phyloP scores from a whole-genome alignment of 2,888 invertebrate genomes.

The Epistrophe grossulariae region DNA sequence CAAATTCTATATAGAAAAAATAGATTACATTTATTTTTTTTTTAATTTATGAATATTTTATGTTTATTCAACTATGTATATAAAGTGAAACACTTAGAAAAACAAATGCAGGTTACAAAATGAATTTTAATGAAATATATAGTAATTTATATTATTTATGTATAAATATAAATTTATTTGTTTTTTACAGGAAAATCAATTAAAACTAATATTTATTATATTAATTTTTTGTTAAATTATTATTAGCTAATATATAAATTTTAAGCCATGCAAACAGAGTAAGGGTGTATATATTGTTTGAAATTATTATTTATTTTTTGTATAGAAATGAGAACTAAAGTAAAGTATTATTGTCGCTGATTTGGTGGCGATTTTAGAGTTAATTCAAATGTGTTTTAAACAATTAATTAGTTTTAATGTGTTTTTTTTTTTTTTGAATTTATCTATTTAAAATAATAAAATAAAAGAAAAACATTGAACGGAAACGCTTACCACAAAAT shows the following conservation, averaged over 20 bases:
- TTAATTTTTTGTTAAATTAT: conserved; percentile 36
- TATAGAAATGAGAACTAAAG: conserved; percentile 7
- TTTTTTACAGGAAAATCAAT: conserved; percentile 52
- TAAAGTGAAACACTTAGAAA: conserved; percentile 54
- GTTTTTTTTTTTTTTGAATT: conserved; percentile 26
- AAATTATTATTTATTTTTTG: conserved; percentile 23
- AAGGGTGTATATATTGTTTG: conserved; percentile 34
- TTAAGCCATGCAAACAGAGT: conserved; percentile 69
- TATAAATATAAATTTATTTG: not conserved
- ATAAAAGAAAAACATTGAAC: conserved; percentile 30
- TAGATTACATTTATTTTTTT: conserved; percentile 48
- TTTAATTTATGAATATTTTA: conserved; percentile 33
- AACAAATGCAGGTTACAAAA: conserved; percentile 74
- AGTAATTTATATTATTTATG: conserved; percentile 53
- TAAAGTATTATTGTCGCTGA: conserved; percentile 32
- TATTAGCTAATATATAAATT: conserved; percentile 54
- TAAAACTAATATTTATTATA: conserved; percentile 43
- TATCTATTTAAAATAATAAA: conserved; percentile 26
- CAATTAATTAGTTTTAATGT: conserved; percentile 23
- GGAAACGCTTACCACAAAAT: conserved; percentile 57
- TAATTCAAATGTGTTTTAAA: conserved; percentile 41
- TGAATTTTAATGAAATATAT: conserved; percentile 68
- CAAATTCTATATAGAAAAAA: conserved; percentile 65
- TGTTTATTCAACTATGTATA: conserved; percentile 37
- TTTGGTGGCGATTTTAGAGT: conserved; percentile 64